These are phyloP conservation scores for Sphecodes monilicornis DNA, from an alignment of 2,888 invertebrate genomes.

Conservation along the genomic window DNA sequence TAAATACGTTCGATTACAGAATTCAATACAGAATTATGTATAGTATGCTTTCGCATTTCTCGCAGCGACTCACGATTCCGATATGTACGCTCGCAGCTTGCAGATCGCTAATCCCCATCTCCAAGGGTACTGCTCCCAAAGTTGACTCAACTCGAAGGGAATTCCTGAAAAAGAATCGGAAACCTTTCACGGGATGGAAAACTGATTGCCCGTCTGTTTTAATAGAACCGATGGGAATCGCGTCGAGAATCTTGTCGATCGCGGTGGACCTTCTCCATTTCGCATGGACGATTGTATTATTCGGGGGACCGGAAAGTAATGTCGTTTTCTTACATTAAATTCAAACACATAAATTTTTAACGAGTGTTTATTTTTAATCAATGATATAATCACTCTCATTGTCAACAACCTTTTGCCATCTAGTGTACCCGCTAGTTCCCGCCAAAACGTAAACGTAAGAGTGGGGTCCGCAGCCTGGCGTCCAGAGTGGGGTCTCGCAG, in stretches of 20 bases:
- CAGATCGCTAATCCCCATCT: slow-evolving; percentile 92
- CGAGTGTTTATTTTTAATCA: too few relatives aligned
- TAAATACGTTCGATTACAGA: too few relatives aligned
- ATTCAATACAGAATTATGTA: too few relatives aligned
- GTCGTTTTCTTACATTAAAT: too few relatives aligned
- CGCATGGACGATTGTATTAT: neutral
- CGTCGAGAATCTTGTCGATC: neutral
- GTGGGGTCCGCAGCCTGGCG: too few relatives aligned
- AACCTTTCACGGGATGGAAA: neutral
- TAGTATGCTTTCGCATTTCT: neutral
- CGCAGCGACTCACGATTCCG: slow-evolving; percentile 90
- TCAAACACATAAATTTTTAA: too few relatives aligned
- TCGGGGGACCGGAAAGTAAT: too few relatives aligned
- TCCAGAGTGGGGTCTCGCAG: too few relatives aligned
- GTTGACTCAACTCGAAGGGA: slow-evolving; percentile 92
- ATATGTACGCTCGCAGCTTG: slow-evolving; percentile 91
- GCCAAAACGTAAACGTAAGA: too few relatives aligned
- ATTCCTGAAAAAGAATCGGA: slow-evolving; percentile 87
- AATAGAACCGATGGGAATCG: neutral
- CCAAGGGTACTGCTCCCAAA: slow-evolving; percentile 95
- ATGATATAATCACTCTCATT: too few relatives aligned
- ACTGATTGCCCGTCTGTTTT: neutral
- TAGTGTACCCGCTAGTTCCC: too few relatives aligned
- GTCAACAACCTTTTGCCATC: too few relatives aligned
- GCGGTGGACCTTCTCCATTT: neutral